Evolutionary conservation across 2,888 invertebrate species (phyloP).

Genomic region (Torymus auratus): DNA sequence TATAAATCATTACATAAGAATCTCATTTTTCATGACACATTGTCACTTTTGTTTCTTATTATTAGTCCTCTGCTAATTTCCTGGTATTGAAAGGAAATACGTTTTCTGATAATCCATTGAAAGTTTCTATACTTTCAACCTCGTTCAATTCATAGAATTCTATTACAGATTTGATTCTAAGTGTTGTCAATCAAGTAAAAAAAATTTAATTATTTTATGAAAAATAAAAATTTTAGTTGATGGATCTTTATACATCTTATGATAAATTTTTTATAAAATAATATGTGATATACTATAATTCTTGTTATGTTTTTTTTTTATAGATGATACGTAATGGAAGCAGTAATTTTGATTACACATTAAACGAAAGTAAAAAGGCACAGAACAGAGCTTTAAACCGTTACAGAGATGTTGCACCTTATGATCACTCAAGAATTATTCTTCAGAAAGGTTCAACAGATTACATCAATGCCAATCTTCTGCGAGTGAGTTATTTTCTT

Average conservation of each 20-base stretch:
- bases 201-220: neutral
- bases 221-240: too few relatives aligned
- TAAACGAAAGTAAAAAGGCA: slow-evolving; percentile 85
- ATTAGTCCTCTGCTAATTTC: slow-evolving; percentile 36
- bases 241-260: too few relatives aligned
- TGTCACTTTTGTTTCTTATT: slow-evolving; percentile 47
- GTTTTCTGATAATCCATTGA: slow-evolving; percentile 22
- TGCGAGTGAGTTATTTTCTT: slow-evolving; percentile 80
- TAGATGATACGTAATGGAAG: slow-evolving; percentile 87
- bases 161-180: neutral
- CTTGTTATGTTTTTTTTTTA: slow-evolving; percentile 68
- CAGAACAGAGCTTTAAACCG: slow-evolving; percentile 91
- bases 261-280: too few relatives aligned
- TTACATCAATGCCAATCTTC: slow-evolving; percentile 96
- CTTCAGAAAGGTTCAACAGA: slow-evolving; percentile 86
- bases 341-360: slow-evolving; percentile 81
- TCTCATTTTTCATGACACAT: slow-evolving; percentile 45
- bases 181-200: too few relatives aligned
- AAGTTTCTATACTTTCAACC: slow-evolving; percentile 16
- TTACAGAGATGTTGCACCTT: slow-evolving; percentile 97
- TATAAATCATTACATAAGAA: slow-evolving; percentile 43
- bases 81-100: slow-evolving; percentile 35
- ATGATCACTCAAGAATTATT: slow-evolving; percentile 93
- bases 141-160: neutral
- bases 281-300: too few relatives aligned